Base-by-base conservation (phyloP, 2,113 vertebrate genomes). In the Channa argus region DNA sequence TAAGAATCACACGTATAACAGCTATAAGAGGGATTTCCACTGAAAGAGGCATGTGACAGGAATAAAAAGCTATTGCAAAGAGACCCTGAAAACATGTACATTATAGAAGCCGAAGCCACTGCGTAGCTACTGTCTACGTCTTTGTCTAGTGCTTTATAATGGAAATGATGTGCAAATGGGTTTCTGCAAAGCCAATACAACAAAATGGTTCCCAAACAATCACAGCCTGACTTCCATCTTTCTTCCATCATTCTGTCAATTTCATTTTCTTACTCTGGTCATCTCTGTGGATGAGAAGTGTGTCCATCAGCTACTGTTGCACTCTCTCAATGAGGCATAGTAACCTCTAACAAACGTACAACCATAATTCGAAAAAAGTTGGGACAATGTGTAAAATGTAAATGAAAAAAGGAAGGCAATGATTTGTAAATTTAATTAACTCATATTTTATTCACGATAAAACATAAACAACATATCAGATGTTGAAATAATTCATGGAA, bases 91-190 rank as follows among this genome's bases (percentile, higher is more conserved):
- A 82, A 84, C 62, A 84, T 60, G 77, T 72, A 79, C 80, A 86
- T 89, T 71, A 79, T 15, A 70, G 65, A 67, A 71, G 53, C 74
- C 68, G 0, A 3, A 82, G 73, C 44, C 49, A 52, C 59, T 52
- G 62, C 45, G 69, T 56, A 66, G 82, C 65, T 61, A 63, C 70
- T 71, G 37, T 85, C 71, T 76, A 60, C 54, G 74, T 84, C 80
- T 85, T 80, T 89, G 83, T 92, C 82, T 74, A 54, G 59, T 63
- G 80, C 84, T 90, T 89, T 91, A 77, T 79, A 82, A 86, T 87
- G 82, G 75, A 89, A 90, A 89, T 91, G 50, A 90, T 84, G 86
- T 83, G 80, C 81, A 89, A 88, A 89, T 88, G 72, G 65, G 13
- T 72, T 84, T 80, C 41, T 5, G 58, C 49, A 64, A 77, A 73